Evolutionary conservation across 2,113 vertebrate species (phyloP), one percentile per base, ranked within the genome.

Genomic region (Oncorhynchus mykiss): DNA sequence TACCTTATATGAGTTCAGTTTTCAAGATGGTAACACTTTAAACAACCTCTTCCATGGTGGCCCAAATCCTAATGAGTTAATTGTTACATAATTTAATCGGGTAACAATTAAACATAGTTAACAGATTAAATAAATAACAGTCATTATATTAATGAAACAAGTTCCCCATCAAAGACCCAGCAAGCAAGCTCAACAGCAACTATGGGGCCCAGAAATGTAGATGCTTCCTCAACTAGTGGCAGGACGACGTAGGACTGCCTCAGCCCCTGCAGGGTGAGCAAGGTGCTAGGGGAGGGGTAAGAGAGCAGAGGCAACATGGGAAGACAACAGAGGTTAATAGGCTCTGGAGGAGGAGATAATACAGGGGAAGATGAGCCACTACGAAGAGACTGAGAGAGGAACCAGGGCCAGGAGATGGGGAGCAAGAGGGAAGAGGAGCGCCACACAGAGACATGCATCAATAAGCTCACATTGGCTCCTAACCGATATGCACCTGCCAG

Each of bases 111-210:
- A 31, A 31, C 29, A 31, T 31, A 31, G 29, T 31, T 31, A 31
- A 5, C 29, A 31, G 29, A 31, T 31, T 31, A 31, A 31, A 31
- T 31, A 31, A 31, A 31, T 5, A 31, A 31, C 4, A 27, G 27
- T 31, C 4, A 31, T 31, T 31, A 31, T 5, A 31, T 31, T 31
- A 31, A 31, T 31, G 29, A 31, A 31, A 97, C 92, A 96, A 97
- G 84, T 97, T 97, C 79, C 96, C 96, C 78, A 96, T 97, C 0
- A 96, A 97, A 88, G 96, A 97, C 3, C 96, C 96, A 87, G 96
- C 93, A 91, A 96, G 93, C 95, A 97, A 97, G 88, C 95, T 97
- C 70, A 90, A 91, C 88, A 97, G 96, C 71, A 97, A 97, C 87
- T 97, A 96, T 20, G 96, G 96, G 34, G 95, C 96, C 73, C 94